Evolutionary conservation across 1,140 invertebrate genomes (phyloP).

Genomic region (Drosophila punjabiensis): DNA sequence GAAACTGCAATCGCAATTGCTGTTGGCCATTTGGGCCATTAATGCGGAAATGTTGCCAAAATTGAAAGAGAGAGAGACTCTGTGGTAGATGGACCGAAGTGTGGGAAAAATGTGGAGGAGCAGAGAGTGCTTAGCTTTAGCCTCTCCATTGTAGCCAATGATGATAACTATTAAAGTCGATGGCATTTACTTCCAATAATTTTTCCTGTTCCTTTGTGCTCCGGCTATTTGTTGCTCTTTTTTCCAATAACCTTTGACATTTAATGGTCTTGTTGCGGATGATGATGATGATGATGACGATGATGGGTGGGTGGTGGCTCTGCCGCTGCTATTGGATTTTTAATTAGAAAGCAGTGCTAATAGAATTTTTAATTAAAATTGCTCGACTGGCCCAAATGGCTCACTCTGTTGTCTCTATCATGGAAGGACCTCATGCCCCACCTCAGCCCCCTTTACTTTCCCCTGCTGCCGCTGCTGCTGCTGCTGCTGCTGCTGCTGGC

Average conservation of each 20-base stretch:
- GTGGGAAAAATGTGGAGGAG: neutral
- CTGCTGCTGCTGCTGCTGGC: slow-evolving; percentile 31
- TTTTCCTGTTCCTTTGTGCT: slow-evolving; percentile 35
- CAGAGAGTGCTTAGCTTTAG: slow-evolving; percentile 31
- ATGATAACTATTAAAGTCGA: slow-evolving; percentile 65
- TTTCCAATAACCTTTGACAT: slow-evolving; percentile 42
- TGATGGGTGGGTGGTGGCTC: slow-evolving; percentile 1
- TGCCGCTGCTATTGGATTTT: slow-evolving; percentile 56
- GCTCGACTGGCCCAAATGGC: slow-evolving; percentile 50
- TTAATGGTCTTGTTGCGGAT: slow-evolving; percentile 26
- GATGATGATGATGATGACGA: slow-evolving; percentile 19
- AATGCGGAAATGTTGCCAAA: slow-evolving; percentile 58
- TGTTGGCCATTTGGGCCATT: slow-evolving; percentile 58
- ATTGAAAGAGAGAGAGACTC: neutral
- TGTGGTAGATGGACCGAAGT: neutral
- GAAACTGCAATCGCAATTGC: slow-evolving; percentile 48
- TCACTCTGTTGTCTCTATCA: slow-evolving; percentile 50
- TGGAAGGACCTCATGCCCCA: slow-evolving; percentile 27
- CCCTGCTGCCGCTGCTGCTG: slow-evolving; percentile 36
- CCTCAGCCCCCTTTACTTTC: slow-evolving; percentile 39
- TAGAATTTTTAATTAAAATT: slow-evolving; percentile 83
- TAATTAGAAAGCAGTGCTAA: slow-evolving; percentile 79
- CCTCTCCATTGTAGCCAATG: slow-evolving; percentile 34
- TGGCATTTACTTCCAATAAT: slow-evolving; percentile 59
- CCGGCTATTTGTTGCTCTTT: slow-evolving; percentile 11